phyloP scores from a whole-genome alignment of 2,113 vertebrate genomes.

The Forbesichthys agassizii region DNA sequence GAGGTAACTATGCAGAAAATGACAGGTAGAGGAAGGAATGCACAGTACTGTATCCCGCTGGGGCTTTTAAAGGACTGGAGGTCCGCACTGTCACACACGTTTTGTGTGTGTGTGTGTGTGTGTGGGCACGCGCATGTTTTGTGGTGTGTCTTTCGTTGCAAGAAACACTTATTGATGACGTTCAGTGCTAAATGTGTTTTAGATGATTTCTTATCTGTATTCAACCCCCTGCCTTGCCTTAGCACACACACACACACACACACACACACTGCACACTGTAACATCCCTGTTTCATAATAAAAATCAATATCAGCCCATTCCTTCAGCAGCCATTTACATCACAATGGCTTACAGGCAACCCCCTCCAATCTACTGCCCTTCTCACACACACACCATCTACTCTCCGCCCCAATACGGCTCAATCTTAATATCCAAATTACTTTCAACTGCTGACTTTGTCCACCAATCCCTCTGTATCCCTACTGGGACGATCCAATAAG shows the following conservation, averaged over 20 bases:
- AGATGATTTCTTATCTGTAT: too few species aligned
- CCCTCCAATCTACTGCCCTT: conserved; percentile 25
- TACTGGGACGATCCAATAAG: conserved; percentile 29
- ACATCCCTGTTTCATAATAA: conserved; percentile 26
- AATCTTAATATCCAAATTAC: conserved; percentile 30
- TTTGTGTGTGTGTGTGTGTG: not conserved
- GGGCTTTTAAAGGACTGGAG: too few species aligned
- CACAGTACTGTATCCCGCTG: too few species aligned
- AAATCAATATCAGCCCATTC: conserved; percentile 45
- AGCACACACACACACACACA: not conserved
- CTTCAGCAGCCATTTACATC: conserved; percentile 51
- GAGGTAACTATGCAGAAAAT: too few species aligned
- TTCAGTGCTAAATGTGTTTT: too few species aligned
- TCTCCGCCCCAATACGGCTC: not conserved
- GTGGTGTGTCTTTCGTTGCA: not conserved
- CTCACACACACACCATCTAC: too few species aligned
- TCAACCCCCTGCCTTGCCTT: too few species aligned
- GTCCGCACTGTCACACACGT: not conserved
- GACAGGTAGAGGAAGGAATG: too few species aligned
- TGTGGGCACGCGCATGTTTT: not conserved
- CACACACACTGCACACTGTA: not conserved
- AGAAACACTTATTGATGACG: not conserved
- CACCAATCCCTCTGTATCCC: conserved; percentile 29
- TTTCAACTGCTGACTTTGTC: conserved; percentile 11
- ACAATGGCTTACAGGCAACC: conserved; percentile 22